Evolutionary conservation across 2,888 invertebrate species (phyloP).

Genomic region (Imbricaverruca yamaguchii): DNA sequence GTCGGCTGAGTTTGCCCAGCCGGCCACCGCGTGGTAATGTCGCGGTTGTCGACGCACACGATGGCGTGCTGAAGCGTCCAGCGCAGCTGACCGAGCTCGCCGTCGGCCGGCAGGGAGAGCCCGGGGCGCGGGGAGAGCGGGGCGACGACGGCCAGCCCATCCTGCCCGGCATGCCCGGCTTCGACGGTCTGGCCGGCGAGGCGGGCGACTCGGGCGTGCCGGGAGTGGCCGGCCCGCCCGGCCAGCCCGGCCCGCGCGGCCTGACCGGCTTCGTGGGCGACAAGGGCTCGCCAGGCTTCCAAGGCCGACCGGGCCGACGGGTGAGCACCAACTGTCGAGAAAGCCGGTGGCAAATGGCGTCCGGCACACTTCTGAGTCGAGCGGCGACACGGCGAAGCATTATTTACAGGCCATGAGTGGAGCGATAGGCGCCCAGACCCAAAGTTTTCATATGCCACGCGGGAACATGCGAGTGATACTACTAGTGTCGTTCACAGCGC

Average conservation of each 20-base stretch:
- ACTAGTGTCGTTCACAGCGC: too few species aligned
- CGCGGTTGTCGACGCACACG: too few species aligned
- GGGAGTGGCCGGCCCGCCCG: constrained; percentile 33
- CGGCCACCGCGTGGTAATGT: too few species aligned
- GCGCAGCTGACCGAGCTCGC: constrained; percentile 32
- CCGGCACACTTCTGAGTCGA: too few species aligned
- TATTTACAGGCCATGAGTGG: too few species aligned
- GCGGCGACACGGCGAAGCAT: too few species aligned
- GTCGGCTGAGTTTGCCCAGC: too few species aligned
- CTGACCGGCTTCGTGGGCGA: constrained; percentile 38
- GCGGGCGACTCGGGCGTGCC: constrained; percentile 47
- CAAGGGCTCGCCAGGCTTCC: constrained; percentile 36
- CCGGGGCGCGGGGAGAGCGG: constrained; percentile 28
- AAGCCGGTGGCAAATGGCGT: too few species aligned
- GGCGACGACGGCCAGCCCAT: constrained; percentile 50
- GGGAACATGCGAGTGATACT: too few species aligned
- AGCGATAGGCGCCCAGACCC: too few species aligned
- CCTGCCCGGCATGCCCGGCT: constrained; percentile 43
- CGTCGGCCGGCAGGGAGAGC: constrained; percentile 21
- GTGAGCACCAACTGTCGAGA: neutral
- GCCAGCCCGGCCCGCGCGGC: constrained; percentile 34
- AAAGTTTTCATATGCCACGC: too few species aligned
- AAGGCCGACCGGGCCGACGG: constrained; percentile 37
- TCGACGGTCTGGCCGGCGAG: constrained; percentile 37
- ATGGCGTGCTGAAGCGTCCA: constrained; percentile 28